Percentiles rank a stretch among this genome's conserved stretches.
These are phyloP conservation scores for Mesaphorura yosii DNA, from an alignment of 1,140 invertebrate species.

Conservation along the genomic window DNA sequence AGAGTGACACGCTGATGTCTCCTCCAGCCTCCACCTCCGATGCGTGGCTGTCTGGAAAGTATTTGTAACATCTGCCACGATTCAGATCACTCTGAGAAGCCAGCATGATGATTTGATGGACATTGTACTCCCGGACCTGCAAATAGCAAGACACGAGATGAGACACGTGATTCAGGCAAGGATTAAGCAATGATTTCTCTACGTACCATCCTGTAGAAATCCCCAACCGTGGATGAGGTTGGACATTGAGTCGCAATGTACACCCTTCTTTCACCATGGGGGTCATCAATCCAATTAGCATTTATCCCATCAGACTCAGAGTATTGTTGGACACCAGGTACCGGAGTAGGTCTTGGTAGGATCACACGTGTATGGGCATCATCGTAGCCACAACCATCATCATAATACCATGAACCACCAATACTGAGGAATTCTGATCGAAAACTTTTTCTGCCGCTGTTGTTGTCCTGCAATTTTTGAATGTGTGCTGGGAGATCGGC, in stretches of 20 bases:
- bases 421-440: no score
- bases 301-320: neutral
- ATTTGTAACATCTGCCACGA: neutral
- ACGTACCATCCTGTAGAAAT: constrained; percentile 2
- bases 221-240: neutral
- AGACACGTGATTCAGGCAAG: neutral
- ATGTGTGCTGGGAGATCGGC: no score
- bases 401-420: no score
- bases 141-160: neutral
- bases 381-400: no score
- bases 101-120: constrained; percentile 2
- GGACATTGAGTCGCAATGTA: constrained; percentile 7
- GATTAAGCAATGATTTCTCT: no score
- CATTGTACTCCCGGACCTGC: neutral
- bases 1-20: neutral
- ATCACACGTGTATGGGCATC: no score
- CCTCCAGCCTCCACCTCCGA: neutral
- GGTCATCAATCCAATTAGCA: constrained; percentile 6
- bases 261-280: no score
- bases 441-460: no score
- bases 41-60: no score
- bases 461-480: no score
- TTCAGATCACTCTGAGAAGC: neutral
- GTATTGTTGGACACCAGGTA: no score
- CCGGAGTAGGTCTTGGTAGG: no score